A percentile compares a stretch with the other conserved stretches of the same genome.
Evolutionary conservation across 2,113 vertebrate species (phyloP).

Genomic region (Eulemur macaco): DNA sequence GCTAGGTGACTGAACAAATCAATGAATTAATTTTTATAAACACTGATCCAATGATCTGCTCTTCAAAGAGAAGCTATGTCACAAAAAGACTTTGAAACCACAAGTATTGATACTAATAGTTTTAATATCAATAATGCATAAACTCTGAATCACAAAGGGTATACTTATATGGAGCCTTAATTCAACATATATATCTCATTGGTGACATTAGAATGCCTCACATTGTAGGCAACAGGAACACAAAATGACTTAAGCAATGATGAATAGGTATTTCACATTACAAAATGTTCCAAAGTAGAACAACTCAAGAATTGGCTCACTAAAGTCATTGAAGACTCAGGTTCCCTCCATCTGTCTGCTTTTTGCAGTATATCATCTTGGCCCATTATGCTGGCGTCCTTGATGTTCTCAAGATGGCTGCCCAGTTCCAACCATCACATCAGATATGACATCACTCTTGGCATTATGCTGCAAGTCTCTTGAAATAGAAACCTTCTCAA

Average conservation of each 20-base stretch:
- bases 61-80: not conserved
- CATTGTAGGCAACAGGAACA: not conserved
- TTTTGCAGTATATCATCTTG: not conserved
- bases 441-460: not conserved
- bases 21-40: not conserved
- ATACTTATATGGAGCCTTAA: not conserved
- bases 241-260: not conserved
- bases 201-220: not conserved
- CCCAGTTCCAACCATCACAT: not conserved
- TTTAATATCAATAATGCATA: not conserved
- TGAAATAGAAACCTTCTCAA: not conserved
- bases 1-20: not conserved
- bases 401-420: not conserved
- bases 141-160: not conserved
- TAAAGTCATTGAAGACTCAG: not conserved
- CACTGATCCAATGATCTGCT: not conserved
- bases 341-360: not conserved
- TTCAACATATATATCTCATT: not conserved
- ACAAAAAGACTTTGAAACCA: not conserved
- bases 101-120: not conserved
- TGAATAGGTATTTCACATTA: not conserved
- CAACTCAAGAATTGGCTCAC: not conserved
- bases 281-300: not conserved
- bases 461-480: not conserved
- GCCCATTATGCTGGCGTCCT: not conserved